Conservation (phyloP, 2,113 vertebrate genomes). For the Tetrao urogallus region DNA sequence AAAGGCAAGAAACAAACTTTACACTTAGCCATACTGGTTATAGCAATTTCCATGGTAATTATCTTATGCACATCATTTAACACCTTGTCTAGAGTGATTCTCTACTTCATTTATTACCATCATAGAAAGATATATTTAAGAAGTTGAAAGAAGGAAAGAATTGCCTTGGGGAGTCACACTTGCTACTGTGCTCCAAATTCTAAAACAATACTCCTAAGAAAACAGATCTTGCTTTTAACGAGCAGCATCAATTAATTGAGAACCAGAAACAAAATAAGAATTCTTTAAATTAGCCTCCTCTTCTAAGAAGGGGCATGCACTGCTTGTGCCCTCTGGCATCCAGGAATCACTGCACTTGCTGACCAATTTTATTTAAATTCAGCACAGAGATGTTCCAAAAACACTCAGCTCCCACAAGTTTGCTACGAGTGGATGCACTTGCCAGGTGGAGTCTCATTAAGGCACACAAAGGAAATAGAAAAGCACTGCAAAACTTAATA, state of each 20-base stretch:
- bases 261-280: background rate
- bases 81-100: conserved; percentile 21
- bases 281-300: background rate
- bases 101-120: background rate
- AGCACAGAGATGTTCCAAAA: background rate
- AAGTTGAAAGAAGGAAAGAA: background rate
- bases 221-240: background rate
- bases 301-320: background rate
- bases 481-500: background rate
- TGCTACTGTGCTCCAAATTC: background rate
- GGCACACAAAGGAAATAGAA: background rate
- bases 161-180: background rate
- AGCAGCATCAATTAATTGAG: conserved; percentile 6
- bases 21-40: background rate
- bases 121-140: conserved; percentile 22
- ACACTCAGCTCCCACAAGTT: background rate
- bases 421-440: background rate
- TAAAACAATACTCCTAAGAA: background rate
- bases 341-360: background rate
- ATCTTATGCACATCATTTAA: background rate
- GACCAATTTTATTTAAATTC: background rate
- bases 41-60: conserved; percentile 46
- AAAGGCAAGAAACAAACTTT: conserved; percentile 10
- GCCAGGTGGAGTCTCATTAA: background rate
- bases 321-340: background rate